phyloP scores from a whole-genome alignment of 2,888 invertebrate species.

The Glomeris marginata region DNA sequence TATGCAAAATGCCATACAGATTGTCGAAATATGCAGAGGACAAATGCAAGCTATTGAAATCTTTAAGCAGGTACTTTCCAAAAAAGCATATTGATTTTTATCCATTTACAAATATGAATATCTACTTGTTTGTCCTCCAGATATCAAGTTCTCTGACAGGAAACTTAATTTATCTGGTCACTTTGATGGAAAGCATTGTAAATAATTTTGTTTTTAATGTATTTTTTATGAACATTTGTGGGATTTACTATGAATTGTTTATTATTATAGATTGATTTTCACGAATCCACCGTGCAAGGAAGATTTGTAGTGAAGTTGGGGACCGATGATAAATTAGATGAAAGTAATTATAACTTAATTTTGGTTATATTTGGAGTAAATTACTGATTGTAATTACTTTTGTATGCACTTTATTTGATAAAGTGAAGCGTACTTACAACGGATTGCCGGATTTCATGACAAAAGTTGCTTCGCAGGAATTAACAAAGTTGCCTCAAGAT shows the following conservation, averaged over 20 bases:
- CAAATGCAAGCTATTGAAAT: slow-evolving; percentile 36
- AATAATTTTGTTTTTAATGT: background rate
- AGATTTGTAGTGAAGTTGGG: slow-evolving; percentile 12
- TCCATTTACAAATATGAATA: background rate
- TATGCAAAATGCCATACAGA: slow-evolving; percentile 47
- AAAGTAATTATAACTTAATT: slow-evolving; percentile 5
- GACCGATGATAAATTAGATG: slow-evolving; percentile 11
- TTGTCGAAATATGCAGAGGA: slow-evolving; percentile 47
- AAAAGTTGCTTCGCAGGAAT: slow-evolving; percentile 51
- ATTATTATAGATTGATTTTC: slow-evolving; percentile 12
- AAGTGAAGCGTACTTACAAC: slow-evolving; percentile 53
- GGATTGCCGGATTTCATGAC: slow-evolving; percentile 56
- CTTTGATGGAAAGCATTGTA: slow-evolving; percentile 10
- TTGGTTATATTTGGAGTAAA: background rate
- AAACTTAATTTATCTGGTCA: slow-evolving; percentile 4
- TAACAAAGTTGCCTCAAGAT: slow-evolving; percentile 42
- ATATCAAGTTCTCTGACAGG: slow-evolving; percentile 3
- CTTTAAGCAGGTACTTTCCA: slow-evolving; percentile 33
- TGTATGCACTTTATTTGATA: background rate
- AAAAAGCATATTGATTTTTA: background rate
- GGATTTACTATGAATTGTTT: background rate
- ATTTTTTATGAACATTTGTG: background rate
- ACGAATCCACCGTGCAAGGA: slow-evolving; percentile 8
- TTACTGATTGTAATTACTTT: background rate
- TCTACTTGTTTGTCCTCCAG: slow-evolving; percentile 1